Percentiles rank a stretch among this genome's conserved stretches.
Evolutionary conservation across 2,113 vertebrate species (phyloP).

Genomic region (Delphinapterus leucas): DNA sequence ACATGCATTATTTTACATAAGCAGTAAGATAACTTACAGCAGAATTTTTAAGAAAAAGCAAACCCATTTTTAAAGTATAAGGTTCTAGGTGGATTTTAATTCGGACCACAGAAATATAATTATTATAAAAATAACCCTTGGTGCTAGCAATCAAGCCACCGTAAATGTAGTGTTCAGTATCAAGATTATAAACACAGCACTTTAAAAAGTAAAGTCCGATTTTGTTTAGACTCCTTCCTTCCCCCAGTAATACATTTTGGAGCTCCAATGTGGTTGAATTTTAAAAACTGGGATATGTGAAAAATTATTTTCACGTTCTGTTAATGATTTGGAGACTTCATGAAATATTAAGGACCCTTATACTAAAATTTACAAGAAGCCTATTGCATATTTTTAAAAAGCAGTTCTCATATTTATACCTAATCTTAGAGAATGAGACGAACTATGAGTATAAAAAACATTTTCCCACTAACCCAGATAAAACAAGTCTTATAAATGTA

Average conservation of each 20-base stretch:
- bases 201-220: slow-evolving; percentile 39
- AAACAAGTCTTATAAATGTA: slow-evolving; percentile 21
- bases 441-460: slow-evolving; percentile 63
- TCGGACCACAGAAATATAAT: neutral
- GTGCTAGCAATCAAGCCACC: slow-evolving; percentile 22
- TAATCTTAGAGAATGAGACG: slow-evolving; percentile 44
- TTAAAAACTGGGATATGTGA: slow-evolving; percentile 59
- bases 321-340: slow-evolving; percentile 1
- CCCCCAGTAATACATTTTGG: slow-evolving; percentile 81
- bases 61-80: neutral
- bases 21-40: neutral
- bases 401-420: neutral
- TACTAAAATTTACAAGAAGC: slow-evolving; percentile 52
- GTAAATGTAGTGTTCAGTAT: slow-evolving; percentile 8
- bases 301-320: slow-evolving; percentile 53
- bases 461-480: slow-evolving; percentile 60
- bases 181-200: neutral
- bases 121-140: slow-evolving; percentile 9
- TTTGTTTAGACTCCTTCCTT: slow-evolving; percentile 71
- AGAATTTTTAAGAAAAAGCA: slow-evolving; percentile 47
- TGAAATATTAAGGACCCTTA: slow-evolving; percentile 24
- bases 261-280: slow-evolving; percentile 79
- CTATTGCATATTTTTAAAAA: neutral
- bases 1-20: neutral
- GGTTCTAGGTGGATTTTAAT: slow-evolving; percentile 11